Conservation (phyloP, 1,140 invertebrate genomes). For the Neoseiulus cucumeris region DNA sequence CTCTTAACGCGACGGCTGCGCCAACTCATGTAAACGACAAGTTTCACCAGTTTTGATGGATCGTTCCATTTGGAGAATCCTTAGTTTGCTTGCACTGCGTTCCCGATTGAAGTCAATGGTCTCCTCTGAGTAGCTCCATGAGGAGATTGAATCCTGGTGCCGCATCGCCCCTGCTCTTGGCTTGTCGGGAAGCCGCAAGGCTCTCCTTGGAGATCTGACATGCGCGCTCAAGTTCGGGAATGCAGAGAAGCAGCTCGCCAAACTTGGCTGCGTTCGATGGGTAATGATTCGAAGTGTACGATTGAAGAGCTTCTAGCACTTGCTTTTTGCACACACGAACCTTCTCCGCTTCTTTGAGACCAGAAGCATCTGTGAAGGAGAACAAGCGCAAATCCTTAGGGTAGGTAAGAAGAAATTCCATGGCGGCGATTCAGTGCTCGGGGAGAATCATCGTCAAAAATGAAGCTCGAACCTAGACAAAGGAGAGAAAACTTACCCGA, state of each 20-base stretch:
- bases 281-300: conserved; percentile 75
- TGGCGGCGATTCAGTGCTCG: not conserved
- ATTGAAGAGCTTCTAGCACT: conserved; percentile 70
- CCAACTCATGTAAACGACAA: too few species aligned
- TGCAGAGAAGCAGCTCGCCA: conserved; percentile 70
- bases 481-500: conserved; percentile 42
- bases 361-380: conserved; percentile 49
- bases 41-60: too few species aligned
- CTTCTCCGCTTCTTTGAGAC: conserved; percentile 70
- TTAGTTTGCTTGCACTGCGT: too few species aligned
- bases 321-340: conserved; percentile 80
- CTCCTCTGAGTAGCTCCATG: conserved; percentile 78
- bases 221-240: conserved; percentile 79
- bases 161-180: conserved; percentile 64
- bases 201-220: conserved; percentile 87
- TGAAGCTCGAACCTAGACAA: too few species aligned
- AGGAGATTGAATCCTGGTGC: conserved; percentile 70
- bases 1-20: too few species aligned
- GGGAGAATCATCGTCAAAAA: not conserved
- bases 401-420: too few species aligned
- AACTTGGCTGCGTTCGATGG: conserved; percentile 80
- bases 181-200: conserved; percentile 40
- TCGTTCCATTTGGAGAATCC: too few species aligned
- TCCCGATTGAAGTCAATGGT: conserved; percentile 26
- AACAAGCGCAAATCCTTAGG: too few species aligned